phyloP scores from a whole-genome alignment of 2,888 invertebrate species.

The Amiota communis region DNA sequence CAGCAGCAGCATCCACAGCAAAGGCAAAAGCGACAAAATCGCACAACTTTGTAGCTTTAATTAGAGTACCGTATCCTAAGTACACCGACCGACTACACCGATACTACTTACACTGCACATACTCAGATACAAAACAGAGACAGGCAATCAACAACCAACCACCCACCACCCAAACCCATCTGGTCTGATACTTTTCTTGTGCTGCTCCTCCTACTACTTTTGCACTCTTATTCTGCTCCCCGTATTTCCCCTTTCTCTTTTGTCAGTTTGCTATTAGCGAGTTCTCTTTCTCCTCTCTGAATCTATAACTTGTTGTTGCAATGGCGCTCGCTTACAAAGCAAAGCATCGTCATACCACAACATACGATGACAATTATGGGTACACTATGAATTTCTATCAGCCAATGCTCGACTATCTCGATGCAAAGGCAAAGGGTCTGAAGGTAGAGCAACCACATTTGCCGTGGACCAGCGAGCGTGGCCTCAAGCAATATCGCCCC shows the following conservation, averaged over 20 bases:
- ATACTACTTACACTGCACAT: conserved; percentile 6
- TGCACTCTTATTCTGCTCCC: background rate
- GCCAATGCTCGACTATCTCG: conserved; percentile 89
- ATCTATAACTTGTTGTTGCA: conserved; percentile 20
- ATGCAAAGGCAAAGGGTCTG: conserved; percentile 77
- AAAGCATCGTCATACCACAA: conserved; percentile 70
- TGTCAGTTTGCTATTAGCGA: background rate
- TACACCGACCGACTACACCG: conserved; percentile 18
- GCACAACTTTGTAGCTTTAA: conserved; percentile 49
- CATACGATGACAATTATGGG: conserved; percentile 88
- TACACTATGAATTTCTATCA: conserved; percentile 89
- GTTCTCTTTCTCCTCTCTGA: background rate
- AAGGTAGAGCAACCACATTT: conserved; percentile 77
- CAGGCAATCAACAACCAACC: conserved; percentile 3
- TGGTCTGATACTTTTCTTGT: too few relatives aligned
- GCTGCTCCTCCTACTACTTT: too few relatives aligned
- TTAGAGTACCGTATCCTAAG: conserved; percentile 53
- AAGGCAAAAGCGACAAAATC: conserved; percentile 16
- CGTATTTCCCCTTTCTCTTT: background rate
- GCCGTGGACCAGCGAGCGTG: conserved; percentile 83
- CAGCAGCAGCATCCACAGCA: conserved; percentile 29
- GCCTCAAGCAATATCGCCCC: conserved; percentile 79
- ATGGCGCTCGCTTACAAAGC: conserved; percentile 71
- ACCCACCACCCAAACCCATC: background rate
- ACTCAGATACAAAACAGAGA: background rate